Base-by-base conservation (phyloP, 1,140 invertebrate genomes). In the Achatina immaculata region DNA sequence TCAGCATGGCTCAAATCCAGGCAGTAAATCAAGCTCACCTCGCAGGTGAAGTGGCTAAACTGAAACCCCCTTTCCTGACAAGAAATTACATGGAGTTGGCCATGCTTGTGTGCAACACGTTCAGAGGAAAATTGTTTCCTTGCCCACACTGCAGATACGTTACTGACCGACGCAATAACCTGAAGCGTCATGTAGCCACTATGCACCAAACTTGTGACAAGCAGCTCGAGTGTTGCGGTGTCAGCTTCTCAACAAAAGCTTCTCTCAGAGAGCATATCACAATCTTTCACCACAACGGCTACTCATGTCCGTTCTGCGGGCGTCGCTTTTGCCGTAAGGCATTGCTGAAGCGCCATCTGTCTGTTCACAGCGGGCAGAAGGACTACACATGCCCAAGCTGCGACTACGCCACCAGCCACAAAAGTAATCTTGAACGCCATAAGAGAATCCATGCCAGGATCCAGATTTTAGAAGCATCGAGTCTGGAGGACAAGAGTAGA, bases 351-450 rank as follows among this genome's bases (percentile, higher is more conserved):
- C 91, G 92, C 40, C 92, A 93, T 82, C 85, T 91, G 66, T 89
- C 90, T 31, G 92, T 93, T 6, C 92, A 93, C 81, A 90, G 87
- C 79, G 90, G 92, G 3, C 87, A 89, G 81, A 92, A 91, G 78
- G 91, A 92, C 65, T 92, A 91, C 85, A 86, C 87, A 0, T 93
- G 92, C 76, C 86, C 86, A 0, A 80, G 87, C 62, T 93, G 92
- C 83, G 89, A 89, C 68, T 93, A 93, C 82, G 91, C 90, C n/a
- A 92, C 92, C 3, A 92, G 91, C 79, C 92, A 93, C 84, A 93
- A 93, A 83, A 91, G 91, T 77, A 93, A 93, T 81, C 81, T 93
- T 66, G 91, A 92, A 75, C 85, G 92, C n/a, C 92, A 93, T 82
- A 90, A 89, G 81, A 85, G 88, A 66, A 89, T 91, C 28, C 89